Base-by-base conservation (phyloP, 2,888 invertebrate species). In the Cheiracanthium punctorium region DNA sequence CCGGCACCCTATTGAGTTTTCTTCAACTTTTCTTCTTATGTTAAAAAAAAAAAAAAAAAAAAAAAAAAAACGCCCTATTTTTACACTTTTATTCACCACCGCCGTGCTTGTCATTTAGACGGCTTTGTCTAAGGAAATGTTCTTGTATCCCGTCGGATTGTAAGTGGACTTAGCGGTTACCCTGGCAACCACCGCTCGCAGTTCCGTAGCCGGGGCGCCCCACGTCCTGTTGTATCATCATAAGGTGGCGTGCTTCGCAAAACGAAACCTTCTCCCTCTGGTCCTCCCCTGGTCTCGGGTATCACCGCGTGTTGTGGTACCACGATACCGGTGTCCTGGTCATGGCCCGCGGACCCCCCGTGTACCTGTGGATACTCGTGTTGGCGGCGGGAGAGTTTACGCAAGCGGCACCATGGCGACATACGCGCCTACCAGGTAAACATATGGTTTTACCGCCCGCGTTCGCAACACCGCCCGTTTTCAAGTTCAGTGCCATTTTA, bases 111-210 rank as follows among this genome's bases (percentile, higher is more conserved):
- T 48, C 58, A 17, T 10, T 58, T 24, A 48, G 48, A 48, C 48
- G 48, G 58, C 24, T 20, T 20, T 58, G 24, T 58, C 58, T 58
- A 58, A 58, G 58, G 24, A 24, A 58, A 58, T 58, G 58, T 58
- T 58, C 58, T 58, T 58, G 24, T 58, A 58, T 58, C 58, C 58
- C 58, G 43, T 48, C 43, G 58, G 24, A 58, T 58, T 58, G 58
- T 58, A 24, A 58, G 24, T 58, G 58, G 58, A 58, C 58, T 58
- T 58, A 58, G 58, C 58, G 20, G 58, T 58, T 58, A 24, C 58
- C 58, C 24, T 4, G 58, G 24, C 58, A 58, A 58, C 58, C 24
- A 24, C n/a, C 58, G 58, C 58, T 58, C n/a, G 14, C 12, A 24
- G 24, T 58, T 20, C 24, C 12, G 4, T 4, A 17, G 48, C 7